A percentile compares a stretch with the other conserved stretches of the same genome.
Evolutionary conservation across 2,797 vertebrate genomes (phyloP).

Genomic region (Parotocinclus haroldoi): DNA sequence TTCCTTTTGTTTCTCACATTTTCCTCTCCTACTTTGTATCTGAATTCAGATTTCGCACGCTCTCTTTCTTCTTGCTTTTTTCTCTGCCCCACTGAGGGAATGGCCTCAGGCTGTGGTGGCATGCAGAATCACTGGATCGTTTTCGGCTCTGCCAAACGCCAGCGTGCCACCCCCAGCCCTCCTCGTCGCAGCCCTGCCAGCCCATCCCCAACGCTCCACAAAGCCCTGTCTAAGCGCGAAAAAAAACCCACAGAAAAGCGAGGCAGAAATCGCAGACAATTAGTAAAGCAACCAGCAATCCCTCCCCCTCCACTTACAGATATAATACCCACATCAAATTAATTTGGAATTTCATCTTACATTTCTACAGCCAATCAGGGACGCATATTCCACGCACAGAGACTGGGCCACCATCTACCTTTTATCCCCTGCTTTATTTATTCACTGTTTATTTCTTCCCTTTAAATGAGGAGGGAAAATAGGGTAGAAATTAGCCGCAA

Average conservation of each 20-base stretch:
- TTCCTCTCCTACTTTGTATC: not conserved
- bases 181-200: slow-evolving; percentile 30
- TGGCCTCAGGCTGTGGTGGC: slow-evolving; percentile 60
- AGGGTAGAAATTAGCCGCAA: slow-evolving; percentile 55
- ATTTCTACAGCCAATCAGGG: slow-evolving; percentile 69
- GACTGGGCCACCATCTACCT: slow-evolving; percentile 63
- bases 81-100: slow-evolving; percentile 60
- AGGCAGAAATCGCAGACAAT: slow-evolving; percentile 73
- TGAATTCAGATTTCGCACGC: slow-evolving; percentile 20
- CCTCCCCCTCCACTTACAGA: slow-evolving; percentile 58
- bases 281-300: slow-evolving; percentile 60
- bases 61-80: slow-evolving; percentile 25
- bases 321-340: slow-evolving; percentile 81
- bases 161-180: slow-evolving; percentile 29
- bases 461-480: slow-evolving; percentile 45
- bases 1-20: not conserved
- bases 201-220: slow-evolving; percentile 69
- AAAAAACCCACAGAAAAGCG: slow-evolving; percentile 68
- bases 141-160: slow-evolving; percentile 26
- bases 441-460: slow-evolving; percentile 38
- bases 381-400: slow-evolving; percentile 65
- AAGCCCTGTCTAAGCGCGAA: slow-evolving; percentile 59
- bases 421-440: slow-evolving; percentile 66
- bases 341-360: slow-evolving; percentile 67
- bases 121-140: slow-evolving; percentile 32